A percentile compares a stretch with the other conserved stretches of the same genome.
These are phyloP conservation scores for Nibea albiflora DNA, from an alignment of 2,113 vertebrate species.

Conservation along the genomic window DNA sequence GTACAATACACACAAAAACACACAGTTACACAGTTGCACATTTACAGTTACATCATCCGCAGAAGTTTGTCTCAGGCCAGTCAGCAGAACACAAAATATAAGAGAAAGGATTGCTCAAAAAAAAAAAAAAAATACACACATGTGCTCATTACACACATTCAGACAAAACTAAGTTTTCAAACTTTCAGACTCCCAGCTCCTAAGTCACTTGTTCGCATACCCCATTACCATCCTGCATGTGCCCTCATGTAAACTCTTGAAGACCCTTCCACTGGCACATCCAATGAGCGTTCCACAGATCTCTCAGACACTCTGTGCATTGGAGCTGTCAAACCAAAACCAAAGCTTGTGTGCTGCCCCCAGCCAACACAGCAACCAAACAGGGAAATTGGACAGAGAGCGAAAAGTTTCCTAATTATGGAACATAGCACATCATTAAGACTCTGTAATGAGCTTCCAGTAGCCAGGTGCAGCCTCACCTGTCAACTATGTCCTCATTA, in stretches of 20 bases:
- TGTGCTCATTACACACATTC: slow-evolving; percentile 21
- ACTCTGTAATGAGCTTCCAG: slow-evolving; percentile 69
- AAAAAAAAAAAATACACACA: neutral
- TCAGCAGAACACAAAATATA: slow-evolving; percentile 2
- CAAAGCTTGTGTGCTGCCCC: slow-evolving; percentile 28
- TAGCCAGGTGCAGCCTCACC: slow-evolving; percentile 68
- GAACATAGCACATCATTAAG: slow-evolving; percentile 69
- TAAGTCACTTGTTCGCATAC: slow-evolving; percentile 15
- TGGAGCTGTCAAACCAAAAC: slow-evolving; percentile 69
- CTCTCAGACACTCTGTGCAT: slow-evolving; percentile 27
- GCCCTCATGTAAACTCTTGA: slow-evolving; percentile 39
- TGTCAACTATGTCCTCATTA: slow-evolving; percentile 75
- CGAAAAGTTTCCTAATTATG: slow-evolving; percentile 71
- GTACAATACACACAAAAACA: neutral
- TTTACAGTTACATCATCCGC: slow-evolving; percentile 1
- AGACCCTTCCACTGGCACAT: slow-evolving; percentile 30
- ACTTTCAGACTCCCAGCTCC: neutral
- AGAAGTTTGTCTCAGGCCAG: neutral
- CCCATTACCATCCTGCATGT: slow-evolving; percentile 31
- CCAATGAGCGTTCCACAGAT: slow-evolving; percentile 42
- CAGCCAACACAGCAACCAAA: slow-evolving; percentile 48
- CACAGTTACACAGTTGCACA: neutral
- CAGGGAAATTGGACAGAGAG: slow-evolving; percentile 50
- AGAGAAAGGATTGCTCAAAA: neutral
- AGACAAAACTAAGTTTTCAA: slow-evolving; percentile 26